Base-by-base conservation (phyloP, 2,113 vertebrate species). In the Cardinalis cardinalis region DNA sequence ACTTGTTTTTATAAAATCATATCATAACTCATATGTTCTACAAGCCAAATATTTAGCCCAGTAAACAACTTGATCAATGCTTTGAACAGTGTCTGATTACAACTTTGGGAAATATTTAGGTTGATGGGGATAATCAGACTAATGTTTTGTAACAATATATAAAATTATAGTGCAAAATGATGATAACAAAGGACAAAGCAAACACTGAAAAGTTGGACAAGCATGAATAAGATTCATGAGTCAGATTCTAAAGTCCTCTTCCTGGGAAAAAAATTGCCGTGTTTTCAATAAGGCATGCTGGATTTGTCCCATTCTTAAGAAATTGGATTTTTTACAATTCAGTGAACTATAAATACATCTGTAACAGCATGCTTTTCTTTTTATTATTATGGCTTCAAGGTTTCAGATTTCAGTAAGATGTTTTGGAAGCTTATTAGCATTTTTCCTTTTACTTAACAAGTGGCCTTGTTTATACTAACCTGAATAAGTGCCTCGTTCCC, bases 401-500 rank as follows among this genome's bases (percentile, higher is more conserved):
- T 84, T 95, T 95, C 48, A 87, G 84, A 55, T 71, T 94, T 94
- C 76, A 89, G 56, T 89, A 94, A 89, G 61, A 48, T 31, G 12
- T 49, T 93, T 88, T 91, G 73, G 41, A 92, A 59, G 55, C 80
- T 89, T 94, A 81, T 91, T 93, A 95, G 84, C 53, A 84, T 83
- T 95, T 92, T 80, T 51, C 53, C n/a, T 84, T 94, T 81, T 86
- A 34, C 75, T 95, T 81, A 84, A 69, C 51, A 90, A 93, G 69
- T 71, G 58, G 25, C 74, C 83, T 68, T 95, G 69, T 92, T 83
- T 92, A 61, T 96, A 95, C 78, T 96, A 94, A 96, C 84, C 82
- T 78, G 70, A 77, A 72, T 91, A 96, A 96, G 78, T 93, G 90
- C 86, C 93, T 96, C 34, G 1, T 93, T 94, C 84, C 83, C 71